Base-by-base conservation (phyloP, 2,113 vertebrate species). In the Cyprinodon variegatus region DNA sequence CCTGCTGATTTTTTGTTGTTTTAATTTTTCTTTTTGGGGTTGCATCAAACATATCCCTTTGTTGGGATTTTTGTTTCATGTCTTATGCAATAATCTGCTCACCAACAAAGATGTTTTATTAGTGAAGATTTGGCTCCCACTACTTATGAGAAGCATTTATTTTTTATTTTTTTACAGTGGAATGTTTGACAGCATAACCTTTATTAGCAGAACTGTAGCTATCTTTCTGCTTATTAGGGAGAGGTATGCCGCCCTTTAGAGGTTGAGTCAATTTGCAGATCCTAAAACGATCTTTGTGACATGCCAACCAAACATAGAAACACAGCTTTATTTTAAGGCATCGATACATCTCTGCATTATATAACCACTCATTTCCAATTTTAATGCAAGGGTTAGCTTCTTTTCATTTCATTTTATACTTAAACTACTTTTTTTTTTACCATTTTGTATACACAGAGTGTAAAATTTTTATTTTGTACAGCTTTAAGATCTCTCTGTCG, bases 1-100 rank as follows among this genome's bases (percentile, higher is more conserved):
- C 83, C 68, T 76, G 83, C 78, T 81, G 82, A 41, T 79, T 79
- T 29, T 39, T 64, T 77, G 64, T 66, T 66, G 64, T 71, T 74
- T 70, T 61, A 53, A 57, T 45, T 64, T 63, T 87, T 73, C 78
- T 66, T 72, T 63, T 53, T 64, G 11, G 29, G 63, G 14, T 61
- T 40, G 37, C 37, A 74, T 83, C 73, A 87, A 83, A 87, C 64
- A 78, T 50, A 11, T 77, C 17, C 38, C 46, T 64, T 40, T 62
- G 75, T 9, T 68, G 50, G 72, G 50, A 64, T 57, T 69, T 81
- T 67, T 64, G 41, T n/a, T 70, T 73, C 76, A 74, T 78, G 68
- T 81, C 38, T 76, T 59, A 41, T 71, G 6, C 76, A 70, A 72
- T 53, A 60, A 83, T 80, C 37, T 78, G 37, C 37, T 57, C 61